Conservation (phyloP, 2,888 invertebrate genomes). For the Pachycephus smyrnensis region DNA sequence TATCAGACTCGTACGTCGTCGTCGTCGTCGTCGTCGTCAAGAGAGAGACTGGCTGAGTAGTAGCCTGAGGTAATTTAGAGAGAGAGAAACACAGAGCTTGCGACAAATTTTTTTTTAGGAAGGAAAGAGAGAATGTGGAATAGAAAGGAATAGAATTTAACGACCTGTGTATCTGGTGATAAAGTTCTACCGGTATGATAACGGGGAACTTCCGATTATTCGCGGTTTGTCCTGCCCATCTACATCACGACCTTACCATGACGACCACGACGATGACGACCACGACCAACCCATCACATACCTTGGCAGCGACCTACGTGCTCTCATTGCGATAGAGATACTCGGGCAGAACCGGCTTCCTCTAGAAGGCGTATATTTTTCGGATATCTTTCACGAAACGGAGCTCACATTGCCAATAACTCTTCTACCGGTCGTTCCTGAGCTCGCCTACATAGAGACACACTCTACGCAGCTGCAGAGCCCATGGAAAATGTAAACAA, state of each 20-base stretch:
- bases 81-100: background rate
- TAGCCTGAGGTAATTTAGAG: slow-evolving; percentile 42
- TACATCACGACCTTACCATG: background rate
- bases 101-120: slow-evolving; percentile 4
- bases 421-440: background rate
- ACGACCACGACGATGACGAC: slow-evolving; percentile 1
- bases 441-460: background rate
- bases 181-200: background rate
- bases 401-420: background rate
- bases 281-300: slow-evolving; percentile 4
- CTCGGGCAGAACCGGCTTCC: background rate
- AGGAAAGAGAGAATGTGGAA: slow-evolving; percentile 6
- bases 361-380: slow-evolving; percentile 17
- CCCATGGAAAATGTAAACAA: slow-evolving; percentile 19
- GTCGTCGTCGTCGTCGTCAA: slow-evolving; percentile 52
- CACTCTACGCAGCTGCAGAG: slow-evolving; percentile 14
- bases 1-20: slow-evolving; percentile 33
- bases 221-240: background rate
- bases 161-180: background rate
- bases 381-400: slow-evolving; percentile 6
- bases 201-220: background rate
- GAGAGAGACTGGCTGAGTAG: slow-evolving; percentile 56
- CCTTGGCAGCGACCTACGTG: background rate
- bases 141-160: background rate
- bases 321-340: background rate